A percentile compares a stretch with the other conserved stretches of the same genome.
phyloP scores from a whole-genome alignment of 2,888 invertebrate genomes.

The Ophion obscuratus region DNA sequence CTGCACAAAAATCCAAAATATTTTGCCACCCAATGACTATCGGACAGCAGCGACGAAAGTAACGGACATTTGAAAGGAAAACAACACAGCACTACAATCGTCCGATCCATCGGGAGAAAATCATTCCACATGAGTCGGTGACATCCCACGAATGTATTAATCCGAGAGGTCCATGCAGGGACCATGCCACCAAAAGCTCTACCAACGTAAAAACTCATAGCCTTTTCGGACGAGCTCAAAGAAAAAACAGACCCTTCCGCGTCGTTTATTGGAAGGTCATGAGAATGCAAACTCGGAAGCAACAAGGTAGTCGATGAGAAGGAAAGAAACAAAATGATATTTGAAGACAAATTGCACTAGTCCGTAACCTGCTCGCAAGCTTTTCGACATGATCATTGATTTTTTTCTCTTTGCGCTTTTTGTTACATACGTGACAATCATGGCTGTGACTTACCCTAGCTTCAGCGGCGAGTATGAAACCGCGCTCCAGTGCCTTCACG shows the following conservation, averaged over 20 bases:
- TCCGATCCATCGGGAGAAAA: neutral
- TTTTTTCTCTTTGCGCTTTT: constrained; percentile 28
- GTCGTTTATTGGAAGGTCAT: constrained; percentile 61
- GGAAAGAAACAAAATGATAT: constrained; percentile 45
- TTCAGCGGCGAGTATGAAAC: constrained; percentile 95
- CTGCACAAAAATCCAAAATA: neutral
- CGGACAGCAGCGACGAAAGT: neutral
- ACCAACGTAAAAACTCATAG: constrained; percentile 56
- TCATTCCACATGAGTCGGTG: constrained; percentile 33
- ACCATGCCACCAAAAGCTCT: constrained; percentile 77
- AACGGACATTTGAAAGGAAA: constrained; percentile 1
- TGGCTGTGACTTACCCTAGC: constrained; percentile 92
- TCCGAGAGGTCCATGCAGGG: constrained; percentile 76
- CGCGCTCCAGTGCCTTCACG: constrained; percentile 93
- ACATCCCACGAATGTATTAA: constrained; percentile 58
- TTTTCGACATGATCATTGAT: constrained; percentile 44
- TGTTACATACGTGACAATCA: constrained; percentile 58
- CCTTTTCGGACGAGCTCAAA: constrained; percentile 1
- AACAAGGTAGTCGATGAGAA: constrained; percentile 25
- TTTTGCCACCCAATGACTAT: neutral
- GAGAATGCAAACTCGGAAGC: constrained; percentile 40
- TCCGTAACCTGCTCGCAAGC: constrained; percentile 78
- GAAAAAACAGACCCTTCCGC: constrained; percentile 60
- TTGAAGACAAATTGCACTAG: constrained; percentile 72
- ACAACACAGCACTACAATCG: neutral